These are phyloP conservation scores for Neodiprion virginianus DNA, from an alignment of 1,140 invertebrate genomes.

Conservation along the genomic window DNA sequence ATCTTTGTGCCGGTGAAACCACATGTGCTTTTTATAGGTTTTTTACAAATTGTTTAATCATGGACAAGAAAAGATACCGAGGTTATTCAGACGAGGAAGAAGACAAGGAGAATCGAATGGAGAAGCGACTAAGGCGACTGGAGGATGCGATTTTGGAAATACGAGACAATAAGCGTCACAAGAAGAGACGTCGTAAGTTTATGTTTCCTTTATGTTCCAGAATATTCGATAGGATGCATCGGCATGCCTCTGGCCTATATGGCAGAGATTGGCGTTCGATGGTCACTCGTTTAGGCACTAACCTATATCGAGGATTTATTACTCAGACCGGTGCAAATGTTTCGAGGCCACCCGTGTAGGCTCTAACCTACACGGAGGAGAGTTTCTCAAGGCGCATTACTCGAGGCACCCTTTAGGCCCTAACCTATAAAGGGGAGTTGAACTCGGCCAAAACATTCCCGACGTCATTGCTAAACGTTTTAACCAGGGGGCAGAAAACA, in stretches of 20 bases:
- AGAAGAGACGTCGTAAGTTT: constrained; percentile 20
- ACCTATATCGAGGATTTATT: constrained; percentile 12
- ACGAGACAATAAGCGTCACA: constrained; percentile 12
- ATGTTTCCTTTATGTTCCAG: background rate
- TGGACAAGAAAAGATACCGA: constrained; percentile 12
- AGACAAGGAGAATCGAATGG: constrained; percentile 16
- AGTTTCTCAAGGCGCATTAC: constrained; percentile 14
- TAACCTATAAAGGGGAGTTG: constrained; percentile 10
- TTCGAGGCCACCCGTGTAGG: constrained; percentile 9
- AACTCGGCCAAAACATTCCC: background rate
- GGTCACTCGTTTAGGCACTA: constrained; percentile 19
- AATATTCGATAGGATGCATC: background rate
- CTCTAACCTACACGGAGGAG: constrained; percentile 20
- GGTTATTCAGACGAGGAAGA: constrained; percentile 6
- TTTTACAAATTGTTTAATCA: constrained; percentile 10
- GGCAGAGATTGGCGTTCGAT: constrained; percentile 7
- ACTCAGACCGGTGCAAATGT: constrained; percentile 12
- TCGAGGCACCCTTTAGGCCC: constrained; percentile 9
- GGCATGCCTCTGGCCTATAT: background rate
- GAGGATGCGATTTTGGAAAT: constrained; percentile 8
- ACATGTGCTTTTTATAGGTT: constrained; percentile 8
- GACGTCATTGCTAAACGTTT: background rate
- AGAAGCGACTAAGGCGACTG: constrained; percentile 12
- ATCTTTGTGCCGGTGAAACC: constrained; percentile 13
- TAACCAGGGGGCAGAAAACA: background rate